Conservation (phyloP, 2,888 invertebrate genomes). For the Drosophila leonis region DNA sequence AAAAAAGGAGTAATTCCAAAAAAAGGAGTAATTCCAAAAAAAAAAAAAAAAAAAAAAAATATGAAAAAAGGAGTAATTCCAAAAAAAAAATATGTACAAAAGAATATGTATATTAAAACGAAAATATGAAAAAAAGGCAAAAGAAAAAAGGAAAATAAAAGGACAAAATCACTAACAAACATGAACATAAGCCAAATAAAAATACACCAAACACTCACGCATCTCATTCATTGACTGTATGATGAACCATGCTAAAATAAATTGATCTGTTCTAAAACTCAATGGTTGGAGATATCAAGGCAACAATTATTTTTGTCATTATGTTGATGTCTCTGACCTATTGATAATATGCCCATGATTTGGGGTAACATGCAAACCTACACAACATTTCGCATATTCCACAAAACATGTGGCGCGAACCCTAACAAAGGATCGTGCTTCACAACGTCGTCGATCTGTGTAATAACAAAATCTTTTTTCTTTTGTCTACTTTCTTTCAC, state of each 20-base stretch:
- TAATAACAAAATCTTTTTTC: slow-evolving; percentile 82
- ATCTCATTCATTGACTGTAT: slow-evolving; percentile 44
- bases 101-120: slow-evolving; percentile 40
- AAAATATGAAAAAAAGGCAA: slow-evolving; percentile 43
- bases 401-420: slow-evolving; percentile 45
- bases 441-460: slow-evolving; percentile 71
- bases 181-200: slow-evolving; percentile 20
- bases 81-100: no score
- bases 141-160: slow-evolving; percentile 44
- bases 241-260: slow-evolving; percentile 29
- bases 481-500: slow-evolving; percentile 83
- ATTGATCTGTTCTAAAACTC: slow-evolving; percentile 33
- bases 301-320: slow-evolving; percentile 13
- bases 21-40: slow-evolving; percentile 47
- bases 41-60: slow-evolving; percentile 32
- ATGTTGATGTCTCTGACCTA: slow-evolving; percentile 43
- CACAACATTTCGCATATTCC: slow-evolving; percentile 58
- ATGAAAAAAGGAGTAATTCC: slow-evolving; percentile 47
- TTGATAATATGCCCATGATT: slow-evolving; percentile 33
- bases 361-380: slow-evolving; percentile 33
- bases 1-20: slow-evolving; percentile 25
- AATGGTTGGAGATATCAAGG: slow-evolving; percentile 52
- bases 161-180: slow-evolving; percentile 30
- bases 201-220: slow-evolving; percentile 40
- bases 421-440: slow-evolving; percentile 47